A percentile compares a stretch with the other conserved stretches of the same genome.
phyloP scores from a whole-genome alignment of 2,113 vertebrate genomes.

The Trogon surrucura region DNA sequence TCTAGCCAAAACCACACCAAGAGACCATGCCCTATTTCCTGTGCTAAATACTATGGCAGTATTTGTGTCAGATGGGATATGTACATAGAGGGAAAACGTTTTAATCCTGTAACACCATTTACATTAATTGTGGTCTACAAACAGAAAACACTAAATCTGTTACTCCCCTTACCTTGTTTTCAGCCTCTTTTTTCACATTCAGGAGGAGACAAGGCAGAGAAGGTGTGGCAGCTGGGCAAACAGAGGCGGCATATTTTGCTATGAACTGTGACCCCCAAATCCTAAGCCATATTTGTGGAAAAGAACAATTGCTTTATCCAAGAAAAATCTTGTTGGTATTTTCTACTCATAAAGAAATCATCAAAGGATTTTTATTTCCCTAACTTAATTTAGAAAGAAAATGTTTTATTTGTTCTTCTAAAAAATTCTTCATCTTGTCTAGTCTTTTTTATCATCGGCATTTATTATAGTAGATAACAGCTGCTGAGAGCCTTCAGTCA shows the following conservation, averaged over 20 bases:
- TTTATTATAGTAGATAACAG: conserved; percentile 50
- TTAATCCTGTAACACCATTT: conserved; percentile 2
- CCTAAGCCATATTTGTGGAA: not conserved
- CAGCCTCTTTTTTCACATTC: not conserved
- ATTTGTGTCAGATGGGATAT: not conserved
- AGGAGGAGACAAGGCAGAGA: not conserved
- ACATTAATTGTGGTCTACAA: not conserved
- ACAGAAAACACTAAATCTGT: not conserved
- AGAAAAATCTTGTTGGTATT: not conserved
- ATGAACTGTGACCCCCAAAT: conserved; percentile 30
- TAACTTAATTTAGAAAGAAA: not conserved
- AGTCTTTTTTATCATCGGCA: not conserved
- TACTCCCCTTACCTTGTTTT: conserved; percentile 15
- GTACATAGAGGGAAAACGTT: not conserved
- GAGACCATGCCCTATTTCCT: not conserved
- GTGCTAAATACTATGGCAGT: not conserved
- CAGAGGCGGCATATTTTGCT: not conserved
- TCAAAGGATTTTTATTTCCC: not conserved
- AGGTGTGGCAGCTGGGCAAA: conserved; percentile 46
- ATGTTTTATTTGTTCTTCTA: not conserved
- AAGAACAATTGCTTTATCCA: not conserved
- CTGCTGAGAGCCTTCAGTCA: conserved; percentile 40
- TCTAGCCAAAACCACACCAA: not conserved
- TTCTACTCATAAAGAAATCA: not conserved
- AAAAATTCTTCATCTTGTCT: not conserved